A percentile compares a stretch with the other conserved stretches of the same genome.
Evolutionary conservation across 2,888 invertebrate genomes (phyloP).

Genomic region (Nipponacmea schrenckii): DNA sequence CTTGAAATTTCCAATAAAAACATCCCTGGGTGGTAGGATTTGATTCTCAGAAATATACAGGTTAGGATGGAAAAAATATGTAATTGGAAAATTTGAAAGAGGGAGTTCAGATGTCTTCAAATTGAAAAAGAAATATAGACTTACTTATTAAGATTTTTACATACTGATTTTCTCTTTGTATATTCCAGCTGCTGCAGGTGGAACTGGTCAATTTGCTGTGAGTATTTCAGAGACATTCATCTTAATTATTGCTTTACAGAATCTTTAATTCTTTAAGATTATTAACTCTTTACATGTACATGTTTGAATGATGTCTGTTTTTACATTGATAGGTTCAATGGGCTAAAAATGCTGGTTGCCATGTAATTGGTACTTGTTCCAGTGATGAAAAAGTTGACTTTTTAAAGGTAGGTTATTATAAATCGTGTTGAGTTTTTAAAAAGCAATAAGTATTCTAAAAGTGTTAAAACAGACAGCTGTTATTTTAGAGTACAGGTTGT

Average conservation of each 20-base stretch:
- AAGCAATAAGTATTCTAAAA: too few relatives aligned
- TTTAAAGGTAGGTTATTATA: slow-evolving; percentile 52
- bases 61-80: too few relatives aligned
- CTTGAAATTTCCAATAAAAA: too few relatives aligned
- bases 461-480: too few relatives aligned
- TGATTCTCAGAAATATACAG: too few relatives aligned
- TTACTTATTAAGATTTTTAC: too few relatives aligned
- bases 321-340: slow-evolving; percentile 54
- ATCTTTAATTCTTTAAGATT: slow-evolving; percentile 1
- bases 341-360: slow-evolving; percentile 61
- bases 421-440: too few relatives aligned
- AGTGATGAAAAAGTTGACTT: slow-evolving; percentile 60
- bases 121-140: too few relatives aligned
- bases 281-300: too few relatives aligned
- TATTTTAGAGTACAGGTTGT: background rate
- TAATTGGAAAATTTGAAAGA: too few relatives aligned
- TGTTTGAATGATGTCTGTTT: background rate
- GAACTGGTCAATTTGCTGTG: slow-evolving; percentile 62
- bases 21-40: too few relatives aligned
- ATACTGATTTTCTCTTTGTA: background rate
- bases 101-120: too few relatives aligned
- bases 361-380: slow-evolving; percentile 65
- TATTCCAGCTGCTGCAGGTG: slow-evolving; percentile 59
- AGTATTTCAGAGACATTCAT: slow-evolving; percentile 23
- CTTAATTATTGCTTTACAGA: background rate